Conservation (phyloP, 2,888 invertebrate genomes). For the Agrochola macilenta region DNA sequence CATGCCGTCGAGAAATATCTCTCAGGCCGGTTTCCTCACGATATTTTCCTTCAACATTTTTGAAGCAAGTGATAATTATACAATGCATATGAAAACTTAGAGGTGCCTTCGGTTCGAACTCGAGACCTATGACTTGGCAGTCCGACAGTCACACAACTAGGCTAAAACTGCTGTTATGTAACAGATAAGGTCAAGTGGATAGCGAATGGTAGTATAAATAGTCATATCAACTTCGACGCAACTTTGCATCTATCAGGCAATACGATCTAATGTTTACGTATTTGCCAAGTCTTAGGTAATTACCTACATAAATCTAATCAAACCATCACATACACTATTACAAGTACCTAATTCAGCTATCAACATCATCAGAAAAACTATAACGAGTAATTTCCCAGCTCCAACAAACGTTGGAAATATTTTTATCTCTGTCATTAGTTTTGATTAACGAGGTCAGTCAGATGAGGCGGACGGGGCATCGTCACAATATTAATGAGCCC, state of each 20-base stretch:
- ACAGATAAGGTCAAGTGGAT: neutral
- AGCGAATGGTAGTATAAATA: neutral
- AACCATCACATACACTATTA: neutral
- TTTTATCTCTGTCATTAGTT: slow-evolving; percentile 78
- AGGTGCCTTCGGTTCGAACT: too few relatives aligned
- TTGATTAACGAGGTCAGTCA: slow-evolving; percentile 74
- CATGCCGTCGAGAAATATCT: too few relatives aligned
- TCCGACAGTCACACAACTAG: too few relatives aligned
- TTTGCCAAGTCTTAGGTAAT: neutral
- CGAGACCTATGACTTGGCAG: too few relatives aligned
- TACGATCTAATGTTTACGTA: neutral
- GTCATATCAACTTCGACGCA: neutral
- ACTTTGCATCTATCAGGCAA: neutral
- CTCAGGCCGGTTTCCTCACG: too few relatives aligned
- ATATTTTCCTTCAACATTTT: too few relatives aligned
- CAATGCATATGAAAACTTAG: too few relatives aligned
- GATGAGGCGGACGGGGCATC: slow-evolving; percentile 62
- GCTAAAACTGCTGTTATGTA: neutral
- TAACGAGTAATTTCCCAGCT: slow-evolving; percentile 66
- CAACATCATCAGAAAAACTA: slow-evolving; percentile 59
- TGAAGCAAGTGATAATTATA: too few relatives aligned
- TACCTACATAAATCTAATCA: neutral
- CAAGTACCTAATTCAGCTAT: slow-evolving; percentile 34
- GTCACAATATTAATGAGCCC: slow-evolving; percentile 73
- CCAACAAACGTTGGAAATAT: slow-evolving; percentile 70